Evolutionary conservation across 2,797 vertebrate genomes (phyloP).

Genomic region (Poecilia picta): DNA sequence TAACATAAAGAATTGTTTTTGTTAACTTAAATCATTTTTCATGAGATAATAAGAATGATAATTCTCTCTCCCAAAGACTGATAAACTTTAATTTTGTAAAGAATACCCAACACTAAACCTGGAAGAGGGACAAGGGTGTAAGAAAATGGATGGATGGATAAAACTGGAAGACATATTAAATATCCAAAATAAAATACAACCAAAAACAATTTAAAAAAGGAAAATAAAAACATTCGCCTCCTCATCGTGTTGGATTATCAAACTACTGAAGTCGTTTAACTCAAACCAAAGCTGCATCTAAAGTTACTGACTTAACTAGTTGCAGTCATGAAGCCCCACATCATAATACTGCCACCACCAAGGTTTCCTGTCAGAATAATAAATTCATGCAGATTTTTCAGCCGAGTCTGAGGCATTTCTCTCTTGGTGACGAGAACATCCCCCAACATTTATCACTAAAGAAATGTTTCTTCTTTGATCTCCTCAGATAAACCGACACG

Average conservation of each 20-base stretch:
- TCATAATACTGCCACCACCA: not conserved
- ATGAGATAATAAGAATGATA: no score
- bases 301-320: not conserved
- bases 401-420: not conserved
- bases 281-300: not conserved
- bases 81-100: not conserved
- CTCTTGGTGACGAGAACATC: not conserved
- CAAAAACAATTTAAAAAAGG: not conserved
- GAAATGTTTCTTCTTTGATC: conserved; percentile 5
- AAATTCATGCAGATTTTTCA: not conserved
- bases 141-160: no score
- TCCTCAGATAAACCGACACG: conserved; percentile 1
- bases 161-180: no score
- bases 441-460: not conserved
- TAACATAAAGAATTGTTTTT: no score
- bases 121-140: no score
- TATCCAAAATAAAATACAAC: no score
- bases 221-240: no score
- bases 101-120: no score
- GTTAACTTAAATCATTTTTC: no score
- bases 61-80: no score
- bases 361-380: not conserved
- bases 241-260: not conserved
- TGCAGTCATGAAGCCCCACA: not conserved
- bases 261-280: not conserved